These are phyloP conservation scores for Pseudococcus viburni DNA, from an alignment of 2,888 invertebrate genomes.

Conservation along the genomic window DNA sequence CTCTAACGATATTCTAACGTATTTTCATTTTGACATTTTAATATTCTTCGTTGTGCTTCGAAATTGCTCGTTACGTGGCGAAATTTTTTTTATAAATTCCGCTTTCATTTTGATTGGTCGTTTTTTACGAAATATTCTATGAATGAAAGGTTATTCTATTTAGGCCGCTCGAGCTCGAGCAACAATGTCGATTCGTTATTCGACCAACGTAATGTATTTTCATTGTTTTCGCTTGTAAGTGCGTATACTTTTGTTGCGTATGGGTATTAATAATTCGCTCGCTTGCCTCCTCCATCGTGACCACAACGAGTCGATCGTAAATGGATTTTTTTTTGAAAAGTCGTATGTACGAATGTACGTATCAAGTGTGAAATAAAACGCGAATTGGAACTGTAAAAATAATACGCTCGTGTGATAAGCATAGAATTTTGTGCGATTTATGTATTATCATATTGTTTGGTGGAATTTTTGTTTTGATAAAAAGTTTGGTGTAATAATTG, in stretches of 20 bases:
- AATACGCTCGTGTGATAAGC: neutral
- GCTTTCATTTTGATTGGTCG: slow-evolving; percentile 2
- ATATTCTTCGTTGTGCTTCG: neutral
- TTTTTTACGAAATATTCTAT: slow-evolving; percentile 37
- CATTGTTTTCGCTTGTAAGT: neutral
- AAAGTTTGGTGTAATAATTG: neutral
- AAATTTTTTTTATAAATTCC: slow-evolving; percentile 10
- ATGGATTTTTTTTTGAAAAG: neutral
- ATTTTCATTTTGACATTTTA: neutral
- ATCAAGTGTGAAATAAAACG: neutral
- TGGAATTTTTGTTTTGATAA: neutral
- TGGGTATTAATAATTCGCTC: neutral
- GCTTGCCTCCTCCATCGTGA: neutral
- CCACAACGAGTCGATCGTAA: neutral
- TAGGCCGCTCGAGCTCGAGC: neutral
- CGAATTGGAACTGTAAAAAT: neutral
- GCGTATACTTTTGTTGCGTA: neutral
- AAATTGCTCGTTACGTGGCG: neutral
- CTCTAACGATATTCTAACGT: neutral
- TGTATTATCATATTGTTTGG: neutral
- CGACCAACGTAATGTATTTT: neutral
- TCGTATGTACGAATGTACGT: neutral
- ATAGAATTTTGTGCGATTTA: neutral
- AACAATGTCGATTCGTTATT: slow-evolving; percentile 16
- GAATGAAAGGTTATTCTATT: slow-evolving; percentile 38